A percentile compares a stretch with the other conserved stretches of the same genome.
Evolutionary conservation across 2,797 vertebrate species (phyloP).

Genomic region (Poecilia velifera): DNA sequence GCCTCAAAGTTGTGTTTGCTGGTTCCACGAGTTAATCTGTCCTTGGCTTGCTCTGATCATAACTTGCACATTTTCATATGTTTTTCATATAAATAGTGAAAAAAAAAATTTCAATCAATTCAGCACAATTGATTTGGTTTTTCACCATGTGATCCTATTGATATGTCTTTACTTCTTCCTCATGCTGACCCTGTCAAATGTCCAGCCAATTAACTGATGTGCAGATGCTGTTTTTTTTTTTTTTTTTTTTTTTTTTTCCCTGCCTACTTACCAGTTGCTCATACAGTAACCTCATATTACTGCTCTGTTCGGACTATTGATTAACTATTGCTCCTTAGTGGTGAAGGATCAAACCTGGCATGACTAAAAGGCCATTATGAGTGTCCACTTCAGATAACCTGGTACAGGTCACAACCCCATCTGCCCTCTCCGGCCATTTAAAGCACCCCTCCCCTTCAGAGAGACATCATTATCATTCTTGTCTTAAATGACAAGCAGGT

Average conservation of each 20-base stretch:
- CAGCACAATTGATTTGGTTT: conserved; percentile 42
- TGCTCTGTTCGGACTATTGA: conserved; percentile 81
- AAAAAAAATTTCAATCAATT: conserved; percentile 51
- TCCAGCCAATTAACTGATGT: conserved; percentile 75
- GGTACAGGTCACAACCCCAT: conserved; percentile 79
- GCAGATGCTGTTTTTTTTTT: conserved; percentile 54
- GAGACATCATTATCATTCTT: conserved; percentile 63
- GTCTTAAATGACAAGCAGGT: conserved; percentile 70
- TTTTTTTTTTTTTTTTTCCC: conserved; percentile 25
- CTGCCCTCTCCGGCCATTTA: conserved; percentile 61
- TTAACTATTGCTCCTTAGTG: conserved; percentile 69
- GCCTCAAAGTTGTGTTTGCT: conserved; percentile 55
- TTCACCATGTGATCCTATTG: conserved; percentile 34
- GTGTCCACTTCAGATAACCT: conserved; percentile 82
- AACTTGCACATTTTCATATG: conserved; percentile 27
- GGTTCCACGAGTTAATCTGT: conserved; percentile 43
- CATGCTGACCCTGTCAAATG: conserved; percentile 67
- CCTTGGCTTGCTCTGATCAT: conserved; percentile 49
- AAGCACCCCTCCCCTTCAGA: neutral
- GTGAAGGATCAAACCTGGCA: conserved; percentile 79
- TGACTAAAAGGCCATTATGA: conserved; percentile 85
- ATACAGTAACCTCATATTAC: conserved; percentile 81
- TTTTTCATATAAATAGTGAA: conserved; percentile 20
- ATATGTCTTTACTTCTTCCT: conserved; percentile 56
- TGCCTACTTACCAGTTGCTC: conserved; percentile 60